phyloP scores from a whole-genome alignment of 2,888 invertebrate species.

The Mythimna lalbum region DNA sequence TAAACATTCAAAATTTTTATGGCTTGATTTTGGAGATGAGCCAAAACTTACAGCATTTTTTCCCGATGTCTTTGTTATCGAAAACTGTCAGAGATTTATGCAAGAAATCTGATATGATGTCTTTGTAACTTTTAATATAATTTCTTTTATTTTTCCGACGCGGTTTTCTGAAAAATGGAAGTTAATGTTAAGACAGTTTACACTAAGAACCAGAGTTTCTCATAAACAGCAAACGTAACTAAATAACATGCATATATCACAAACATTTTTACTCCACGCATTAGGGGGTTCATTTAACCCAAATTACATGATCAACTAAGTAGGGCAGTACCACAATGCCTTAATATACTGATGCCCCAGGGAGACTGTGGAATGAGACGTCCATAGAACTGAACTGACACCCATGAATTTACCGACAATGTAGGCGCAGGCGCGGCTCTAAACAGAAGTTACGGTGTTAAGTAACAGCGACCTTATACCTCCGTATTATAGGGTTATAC shows the following conservation, averaged over 20 bases:
- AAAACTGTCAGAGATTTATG: constrained; percentile 56
- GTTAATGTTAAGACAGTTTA: not conserved
- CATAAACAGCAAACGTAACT: constrained; percentile 35
- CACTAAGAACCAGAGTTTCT: not conserved
- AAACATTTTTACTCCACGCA: constrained; percentile 62
- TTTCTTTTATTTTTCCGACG: not conserved
- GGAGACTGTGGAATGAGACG: constrained; percentile 75
- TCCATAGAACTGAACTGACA: constrained; percentile 73
- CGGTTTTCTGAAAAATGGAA: not conserved
- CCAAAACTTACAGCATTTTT: constrained; percentile 54
- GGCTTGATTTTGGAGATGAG: constrained; percentile 56
- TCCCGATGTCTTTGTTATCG: constrained; percentile 50
- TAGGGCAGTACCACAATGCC: constrained; percentile 68
- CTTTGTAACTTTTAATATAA: constrained; percentile 42
- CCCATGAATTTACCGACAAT: constrained; percentile 81
- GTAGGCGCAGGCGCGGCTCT: constrained; percentile 73
- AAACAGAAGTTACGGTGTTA: constrained; percentile 86
- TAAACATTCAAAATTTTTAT: constrained; percentile 81
- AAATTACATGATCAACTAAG: constrained; percentile 69
- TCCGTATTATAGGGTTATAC: constrained; percentile 70
- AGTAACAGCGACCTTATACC: constrained; percentile 78
- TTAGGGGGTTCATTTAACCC: constrained; percentile 62
- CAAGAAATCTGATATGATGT: constrained; percentile 41
- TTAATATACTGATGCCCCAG: constrained; percentile 66
- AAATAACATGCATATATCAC: constrained; percentile 31